Conservation (phyloP, 2,888 invertebrate genomes). For the Petrophora chlorosata region DNA sequence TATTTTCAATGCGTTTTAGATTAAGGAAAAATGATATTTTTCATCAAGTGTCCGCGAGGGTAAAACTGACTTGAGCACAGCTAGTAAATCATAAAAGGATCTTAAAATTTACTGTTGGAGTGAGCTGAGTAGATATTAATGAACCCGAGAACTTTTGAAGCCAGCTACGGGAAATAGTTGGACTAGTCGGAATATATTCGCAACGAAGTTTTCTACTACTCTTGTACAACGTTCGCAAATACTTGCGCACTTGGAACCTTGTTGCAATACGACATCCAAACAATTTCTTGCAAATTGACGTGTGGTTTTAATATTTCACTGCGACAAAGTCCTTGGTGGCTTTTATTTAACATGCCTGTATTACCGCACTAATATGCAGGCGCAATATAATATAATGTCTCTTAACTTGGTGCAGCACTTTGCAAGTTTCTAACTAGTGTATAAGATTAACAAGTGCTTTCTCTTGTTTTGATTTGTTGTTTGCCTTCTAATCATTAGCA, state of each 20-base stretch:
- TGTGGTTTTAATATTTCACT: background rate
- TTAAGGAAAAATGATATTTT: too few species aligned
- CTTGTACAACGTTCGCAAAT: conserved; percentile 16
- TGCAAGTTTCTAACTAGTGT: too few species aligned
- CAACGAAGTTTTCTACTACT: conserved; percentile 38
- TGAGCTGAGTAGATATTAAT: conserved; percentile 39
- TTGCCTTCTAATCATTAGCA: too few species aligned
- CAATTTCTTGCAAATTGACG: background rate
- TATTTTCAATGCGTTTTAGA: too few species aligned
- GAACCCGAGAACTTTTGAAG: conserved; percentile 45
- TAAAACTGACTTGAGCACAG: background rate
- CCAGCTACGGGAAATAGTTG: conserved; percentile 44
- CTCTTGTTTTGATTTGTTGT: too few species aligned
- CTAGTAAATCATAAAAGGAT: conserved; percentile 26
- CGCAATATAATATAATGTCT: too few species aligned
- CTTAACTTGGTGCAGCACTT: too few species aligned
- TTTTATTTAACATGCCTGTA: too few species aligned
- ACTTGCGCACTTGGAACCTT: conserved; percentile 4
- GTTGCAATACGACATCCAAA: background rate
- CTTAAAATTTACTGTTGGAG: conserved; percentile 29
- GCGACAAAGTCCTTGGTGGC: background rate
- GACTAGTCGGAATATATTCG: conserved; percentile 42
- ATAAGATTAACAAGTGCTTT: too few species aligned
- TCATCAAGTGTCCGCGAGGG: too few species aligned
- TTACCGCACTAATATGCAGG: too few species aligned